A percentile compares a stretch with the other conserved stretches of the same genome.
Conservation (phyloP, 1,140 invertebrate species). For the Radopholus similis region DNA sequence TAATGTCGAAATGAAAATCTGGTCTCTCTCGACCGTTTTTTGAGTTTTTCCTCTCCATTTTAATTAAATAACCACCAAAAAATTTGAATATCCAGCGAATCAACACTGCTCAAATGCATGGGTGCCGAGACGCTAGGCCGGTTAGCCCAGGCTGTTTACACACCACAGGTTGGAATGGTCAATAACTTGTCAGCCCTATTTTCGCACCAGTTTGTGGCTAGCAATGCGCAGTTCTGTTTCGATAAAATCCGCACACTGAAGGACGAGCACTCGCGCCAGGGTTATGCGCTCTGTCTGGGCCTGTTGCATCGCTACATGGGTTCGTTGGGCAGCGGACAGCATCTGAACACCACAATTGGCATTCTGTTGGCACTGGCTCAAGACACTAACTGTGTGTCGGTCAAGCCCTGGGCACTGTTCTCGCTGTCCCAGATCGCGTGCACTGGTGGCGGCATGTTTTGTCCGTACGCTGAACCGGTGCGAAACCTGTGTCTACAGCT, state of each 20-base stretch:
- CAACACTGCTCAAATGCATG: conserved; percentile 71
- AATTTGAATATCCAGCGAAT: conserved; percentile 65
- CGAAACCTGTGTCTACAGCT: conserved; percentile 82
- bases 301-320: conserved; percentile 83
- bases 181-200: not conserved
- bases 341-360: conserved; percentile 85
- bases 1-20: no score
- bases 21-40: no score
- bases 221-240: conserved; percentile 83
- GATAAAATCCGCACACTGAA: conserved; percentile 76
- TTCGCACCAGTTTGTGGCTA: conserved; percentile 79
- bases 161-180: conserved; percentile 63
- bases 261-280: conserved; percentile 81
- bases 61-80: no score
- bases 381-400: conserved; percentile 79
- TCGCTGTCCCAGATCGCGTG: conserved; percentile 90
- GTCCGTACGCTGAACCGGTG: conserved; percentile 86
- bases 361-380: conserved; percentile 88
- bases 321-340: conserved; percentile 81
- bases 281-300: conserved; percentile 85
- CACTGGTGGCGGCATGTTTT: conserved; percentile 94
- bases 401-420: conserved; percentile 94
- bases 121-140: conserved; percentile 81
- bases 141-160: conserved; percentile 79
- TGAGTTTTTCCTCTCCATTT: no score